Base-by-base conservation (phyloP, 2,113 vertebrate genomes). In the Brevimyrus niger region DNA sequence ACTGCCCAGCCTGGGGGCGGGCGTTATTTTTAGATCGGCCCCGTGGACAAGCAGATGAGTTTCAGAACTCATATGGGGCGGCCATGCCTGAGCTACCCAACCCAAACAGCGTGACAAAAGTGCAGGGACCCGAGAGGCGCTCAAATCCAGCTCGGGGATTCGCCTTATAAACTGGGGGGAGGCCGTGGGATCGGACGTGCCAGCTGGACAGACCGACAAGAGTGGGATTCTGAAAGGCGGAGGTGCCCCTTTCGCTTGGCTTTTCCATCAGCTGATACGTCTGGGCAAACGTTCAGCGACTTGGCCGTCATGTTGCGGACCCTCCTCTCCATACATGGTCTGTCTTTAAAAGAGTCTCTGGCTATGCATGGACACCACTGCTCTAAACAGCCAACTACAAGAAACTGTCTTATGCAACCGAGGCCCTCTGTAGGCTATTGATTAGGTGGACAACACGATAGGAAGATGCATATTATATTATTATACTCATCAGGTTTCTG, bases 51-150 rank as follows among this genome's bases (percentile, higher is more conserved):
- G 88, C 35, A n/a, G 35, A 44, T 58, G 87, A 38, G 27, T 61
- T 87, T 65, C 51, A 61, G 87, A 80, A 61, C 53, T 89, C 88
- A 46, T 82, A 88, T 51, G 69, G 61, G n/a, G 35, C 7, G 51
- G 7, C 31, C 42, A 3, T 8, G 35, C n/a, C 27, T 0, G 8
- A 19, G 51, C 35, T 11, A 9, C 31, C 31, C 44, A 4, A 3
- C 19, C 31, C 31, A 13, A 3, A 10, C 82, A 13, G 42, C 38
- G 19, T 1, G 8, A 8, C 17, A n/a, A n/a, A 9, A 47, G 82
- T 0, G 82, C 3, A 19, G 42, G 21, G 9, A 46, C 9, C 42
- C 0, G 1, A 9, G 19, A 9, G 6, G 80, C n/a, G 19, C 82
- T 42, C 2, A 84, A 9, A 84, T 19, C 35, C 35, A 42, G 4